A percentile compares a stretch with the other conserved stretches of the same genome.
Conservation (phyloP, 2,888 invertebrate species). For the Hipparchia semele region DNA sequence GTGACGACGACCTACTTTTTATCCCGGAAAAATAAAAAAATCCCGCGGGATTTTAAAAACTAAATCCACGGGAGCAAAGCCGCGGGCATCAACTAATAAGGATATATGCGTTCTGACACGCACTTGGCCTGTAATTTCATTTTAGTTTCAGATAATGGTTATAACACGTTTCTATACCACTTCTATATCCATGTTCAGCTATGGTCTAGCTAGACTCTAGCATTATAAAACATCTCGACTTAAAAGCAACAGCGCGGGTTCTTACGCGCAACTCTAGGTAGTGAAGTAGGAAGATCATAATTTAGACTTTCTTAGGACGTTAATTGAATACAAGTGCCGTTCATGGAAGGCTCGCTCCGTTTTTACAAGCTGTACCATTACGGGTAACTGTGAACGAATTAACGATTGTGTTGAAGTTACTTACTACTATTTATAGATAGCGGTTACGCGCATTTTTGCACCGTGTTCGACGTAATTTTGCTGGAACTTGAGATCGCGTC, state of each 20-base stretch:
- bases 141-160: too few relatives aligned
- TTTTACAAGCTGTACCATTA: constrained; percentile 46
- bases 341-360: constrained; percentile 41
- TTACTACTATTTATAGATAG: constrained; percentile 6
- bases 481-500: not conserved
- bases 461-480: not conserved
- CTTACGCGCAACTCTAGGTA: not conserved
- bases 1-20: too few relatives aligned
- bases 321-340: constrained; percentile 47
- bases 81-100: too few relatives aligned
- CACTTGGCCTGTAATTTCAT: too few relatives aligned
- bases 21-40: too few relatives aligned
- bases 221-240: not conserved
- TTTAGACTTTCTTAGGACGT: constrained; percentile 46
- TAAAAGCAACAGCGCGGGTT: constrained; percentile 5
- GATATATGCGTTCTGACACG: too few relatives aligned
- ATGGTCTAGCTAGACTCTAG: too few relatives aligned
- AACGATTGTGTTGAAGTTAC: constrained; percentile 38
- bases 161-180: too few relatives aligned
- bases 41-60: too few relatives aligned
- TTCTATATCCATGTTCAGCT: not conserved
- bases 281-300: constrained; percentile 44
- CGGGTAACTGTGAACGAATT: constrained; percentile 47
- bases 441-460: constrained; percentile 28
- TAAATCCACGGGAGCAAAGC: too few relatives aligned